Conservation (phyloP, 2,113 vertebrate species). For the Varanus salvator region DNA sequence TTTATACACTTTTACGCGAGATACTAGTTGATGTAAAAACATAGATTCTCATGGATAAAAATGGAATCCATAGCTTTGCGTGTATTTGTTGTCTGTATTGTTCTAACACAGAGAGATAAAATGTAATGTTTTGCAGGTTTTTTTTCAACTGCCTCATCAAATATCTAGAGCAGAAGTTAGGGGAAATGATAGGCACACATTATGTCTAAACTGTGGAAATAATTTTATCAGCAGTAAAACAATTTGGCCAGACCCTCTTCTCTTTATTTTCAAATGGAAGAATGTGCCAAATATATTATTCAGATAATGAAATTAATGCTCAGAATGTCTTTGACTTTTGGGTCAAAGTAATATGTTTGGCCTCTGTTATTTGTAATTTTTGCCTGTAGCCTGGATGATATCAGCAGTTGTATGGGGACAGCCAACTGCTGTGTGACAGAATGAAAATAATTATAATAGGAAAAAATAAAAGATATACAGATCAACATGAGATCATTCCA, state of each 20-base stretch:
- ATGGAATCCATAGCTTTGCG: neutral
- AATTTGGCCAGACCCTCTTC: neutral
- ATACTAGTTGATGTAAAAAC: neutral
- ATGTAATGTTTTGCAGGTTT: neutral
- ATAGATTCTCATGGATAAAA: neutral
- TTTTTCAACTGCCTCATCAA: neutral
- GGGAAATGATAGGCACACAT: neutral
- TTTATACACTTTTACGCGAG: neutral
- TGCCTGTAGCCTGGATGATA: neutral
- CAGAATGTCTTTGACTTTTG: neutral
- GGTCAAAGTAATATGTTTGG: neutral
- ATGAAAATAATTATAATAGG: neutral
- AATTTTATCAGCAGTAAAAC: slow-evolving; percentile 1
- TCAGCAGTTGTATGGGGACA: neutral
- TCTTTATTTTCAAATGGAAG: neutral
- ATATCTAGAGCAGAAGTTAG: neutral
- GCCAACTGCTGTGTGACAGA: neutral
- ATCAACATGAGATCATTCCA: neutral
- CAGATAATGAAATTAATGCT: slow-evolving; percentile 9
- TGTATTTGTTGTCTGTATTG: neutral
- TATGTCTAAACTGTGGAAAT: neutral
- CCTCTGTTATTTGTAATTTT: neutral
- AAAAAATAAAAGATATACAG: neutral
- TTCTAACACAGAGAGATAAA: neutral
- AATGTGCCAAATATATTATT: neutral